A percentile compares a stretch with the other conserved stretches of the same genome.
phyloP scores from a whole-genome alignment of 2,888 invertebrate genomes.

The Fissipunctia ypsillon region DNA sequence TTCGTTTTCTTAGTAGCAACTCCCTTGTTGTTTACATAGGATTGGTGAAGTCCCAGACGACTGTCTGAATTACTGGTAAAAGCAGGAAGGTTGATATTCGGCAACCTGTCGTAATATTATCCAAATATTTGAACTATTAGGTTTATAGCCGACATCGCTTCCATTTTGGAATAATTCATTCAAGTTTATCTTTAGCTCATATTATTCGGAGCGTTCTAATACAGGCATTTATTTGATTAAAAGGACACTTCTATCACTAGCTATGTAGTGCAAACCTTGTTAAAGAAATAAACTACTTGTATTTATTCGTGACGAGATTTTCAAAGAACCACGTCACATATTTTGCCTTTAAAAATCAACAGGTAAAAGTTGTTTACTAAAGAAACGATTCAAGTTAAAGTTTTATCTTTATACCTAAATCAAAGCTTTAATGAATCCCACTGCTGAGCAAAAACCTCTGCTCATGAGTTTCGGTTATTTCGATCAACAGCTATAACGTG shows the following conservation, averaged over 20 bases:
- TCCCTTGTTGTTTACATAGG: neutral
- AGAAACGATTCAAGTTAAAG: no score
- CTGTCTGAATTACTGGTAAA: conserved; percentile 2
- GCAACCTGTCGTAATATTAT: conserved; percentile 5
- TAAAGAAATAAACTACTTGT: no score
- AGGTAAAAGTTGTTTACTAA: neutral
- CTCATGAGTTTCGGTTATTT: no score
- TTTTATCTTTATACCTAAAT: no score
- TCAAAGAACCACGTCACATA: neutral
- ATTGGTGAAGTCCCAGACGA: conserved; percentile 13
- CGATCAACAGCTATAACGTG: no score
- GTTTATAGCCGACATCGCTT: neutral
- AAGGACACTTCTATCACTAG: no score
- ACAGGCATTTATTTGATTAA: no score
- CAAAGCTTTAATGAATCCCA: no score
- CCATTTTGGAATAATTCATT: conserved; percentile 5
- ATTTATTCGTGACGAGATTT: neutral
- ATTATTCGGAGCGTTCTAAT: no score
- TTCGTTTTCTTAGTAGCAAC: neutral
- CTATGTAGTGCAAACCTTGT: no score
- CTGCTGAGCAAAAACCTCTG: no score
- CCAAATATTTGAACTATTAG: conserved; percentile 21
- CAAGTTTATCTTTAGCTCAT: neutral
- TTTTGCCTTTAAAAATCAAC: conserved; percentile 5
- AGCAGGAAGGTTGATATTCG: conserved; percentile 1